A percentile compares a stretch with the other conserved stretches of the same genome.
phyloP scores from a whole-genome alignment of 92 coral and sea anemone species.

The Epizoanthus ramosus region DNA sequence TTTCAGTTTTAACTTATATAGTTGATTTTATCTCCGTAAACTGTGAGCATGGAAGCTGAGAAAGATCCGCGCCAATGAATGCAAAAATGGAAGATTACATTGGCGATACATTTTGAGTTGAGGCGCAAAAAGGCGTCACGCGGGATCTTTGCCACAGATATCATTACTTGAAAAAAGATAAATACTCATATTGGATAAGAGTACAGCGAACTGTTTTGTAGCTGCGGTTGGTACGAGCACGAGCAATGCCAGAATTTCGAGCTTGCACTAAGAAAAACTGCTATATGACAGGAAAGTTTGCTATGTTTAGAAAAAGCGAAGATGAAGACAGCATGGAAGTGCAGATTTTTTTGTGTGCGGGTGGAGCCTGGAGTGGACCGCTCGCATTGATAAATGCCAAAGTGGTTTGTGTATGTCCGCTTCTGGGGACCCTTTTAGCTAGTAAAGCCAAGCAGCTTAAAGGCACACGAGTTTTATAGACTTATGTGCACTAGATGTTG shows the following conservation, averaged over 20 bases:
- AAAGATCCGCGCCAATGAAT: not conserved
- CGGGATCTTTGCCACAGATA: not conserved
- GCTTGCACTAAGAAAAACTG: constrained; percentile 1
- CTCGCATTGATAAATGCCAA: constrained; percentile 20
- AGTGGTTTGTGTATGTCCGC: not conserved
- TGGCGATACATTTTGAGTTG: not conserved
- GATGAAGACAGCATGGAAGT: not conserved
- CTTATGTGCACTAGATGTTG: too few relatives aligned
- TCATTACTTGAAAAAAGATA: not conserved
- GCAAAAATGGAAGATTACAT: not conserved
- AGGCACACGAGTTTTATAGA: too few relatives aligned
- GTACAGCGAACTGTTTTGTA: not conserved
- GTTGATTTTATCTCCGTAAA: not conserved
- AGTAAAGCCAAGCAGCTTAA: not conserved
- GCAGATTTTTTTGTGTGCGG: constrained; percentile 26
- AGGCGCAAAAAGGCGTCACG: constrained; percentile 5
- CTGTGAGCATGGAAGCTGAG: not conserved
- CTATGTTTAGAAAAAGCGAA: not conserved
- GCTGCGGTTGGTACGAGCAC: not conserved
- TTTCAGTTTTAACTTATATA: not conserved
- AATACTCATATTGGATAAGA: not conserved
- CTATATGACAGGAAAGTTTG: not conserved
- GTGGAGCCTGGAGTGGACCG: not conserved
- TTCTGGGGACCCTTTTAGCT: not conserved
- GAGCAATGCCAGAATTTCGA: constrained; percentile 5